A percentile compares a stretch with the other conserved stretches of the same genome.
Evolutionary conservation across 2,797 vertebrate species (phyloP).

Genomic region (Delichon dasypus): DNA sequence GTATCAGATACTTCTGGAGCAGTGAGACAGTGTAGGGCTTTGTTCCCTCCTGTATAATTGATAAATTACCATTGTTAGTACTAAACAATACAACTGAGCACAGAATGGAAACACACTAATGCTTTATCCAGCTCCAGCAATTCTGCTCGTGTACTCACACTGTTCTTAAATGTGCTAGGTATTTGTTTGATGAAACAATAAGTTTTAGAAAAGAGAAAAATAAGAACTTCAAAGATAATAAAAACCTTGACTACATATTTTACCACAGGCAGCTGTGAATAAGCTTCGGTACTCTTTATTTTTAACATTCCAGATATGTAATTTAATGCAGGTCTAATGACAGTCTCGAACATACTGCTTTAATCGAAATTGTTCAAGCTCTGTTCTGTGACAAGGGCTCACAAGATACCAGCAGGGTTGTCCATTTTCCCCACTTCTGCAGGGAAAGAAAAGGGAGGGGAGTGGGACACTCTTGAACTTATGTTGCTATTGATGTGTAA

Average conservation of each 20-base stretch:
- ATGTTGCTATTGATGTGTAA: slow-evolving; percentile 83
- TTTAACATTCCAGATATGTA: slow-evolving; percentile 81
- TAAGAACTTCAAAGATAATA: slow-evolving; percentile 79
- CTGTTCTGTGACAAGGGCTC: slow-evolving; percentile 77
- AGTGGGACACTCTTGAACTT: slow-evolving; percentile 77
- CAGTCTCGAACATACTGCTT: slow-evolving; percentile 78
- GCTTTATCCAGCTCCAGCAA: slow-evolving; percentile 64
- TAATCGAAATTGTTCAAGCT: slow-evolving; percentile 80
- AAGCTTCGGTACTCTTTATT: slow-evolving; percentile 77
- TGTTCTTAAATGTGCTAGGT: slow-evolving; percentile 71
- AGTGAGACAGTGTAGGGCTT: neutral
- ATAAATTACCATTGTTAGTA: slow-evolving; percentile 58
- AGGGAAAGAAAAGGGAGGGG: slow-evolving; percentile 65
- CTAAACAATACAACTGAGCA: slow-evolving; percentile 38
- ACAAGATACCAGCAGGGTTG: slow-evolving; percentile 74
- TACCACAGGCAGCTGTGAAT: slow-evolving; percentile 71
- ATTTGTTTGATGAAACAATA: slow-evolving; percentile 77
- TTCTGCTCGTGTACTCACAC: slow-evolving; percentile 55
- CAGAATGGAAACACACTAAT: slow-evolving; percentile 62
- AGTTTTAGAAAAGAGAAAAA: slow-evolving; percentile 75
- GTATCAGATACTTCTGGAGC: slow-evolving; percentile 10
- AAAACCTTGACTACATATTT: slow-evolving; percentile 72
- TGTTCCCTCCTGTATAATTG: slow-evolving; percentile 34
- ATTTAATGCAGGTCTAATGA: slow-evolving; percentile 82
- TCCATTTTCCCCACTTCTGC: slow-evolving; percentile 76